Evolutionary conservation across 2,113 vertebrate genomes (phyloP).

Genomic region (Zosterops hypoxanthus): DNA sequence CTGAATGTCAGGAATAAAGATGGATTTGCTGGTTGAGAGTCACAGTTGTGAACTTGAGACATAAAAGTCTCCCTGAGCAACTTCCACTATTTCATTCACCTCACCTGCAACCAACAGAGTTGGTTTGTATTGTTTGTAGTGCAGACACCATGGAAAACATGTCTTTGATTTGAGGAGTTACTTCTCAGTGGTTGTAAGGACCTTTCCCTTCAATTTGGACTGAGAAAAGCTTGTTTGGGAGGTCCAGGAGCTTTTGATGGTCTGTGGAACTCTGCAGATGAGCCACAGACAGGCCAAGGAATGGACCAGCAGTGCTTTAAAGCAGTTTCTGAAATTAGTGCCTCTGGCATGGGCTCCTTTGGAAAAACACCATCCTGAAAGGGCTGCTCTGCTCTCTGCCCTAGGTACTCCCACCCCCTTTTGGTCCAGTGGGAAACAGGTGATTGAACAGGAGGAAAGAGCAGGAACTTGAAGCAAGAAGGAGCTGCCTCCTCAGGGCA

Average conservation of each 20-base stretch:
- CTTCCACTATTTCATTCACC: background rate
- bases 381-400: background rate
- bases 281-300: background rate
- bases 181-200: background rate
- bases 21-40: background rate
- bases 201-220: background rate
- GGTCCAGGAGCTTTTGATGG: background rate
- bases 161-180: background rate
- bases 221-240: background rate
- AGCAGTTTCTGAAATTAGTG: background rate
- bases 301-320: background rate
- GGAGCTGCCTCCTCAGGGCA: background rate
- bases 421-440: background rate
- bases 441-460: background rate
- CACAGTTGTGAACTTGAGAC: background rate
- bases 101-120: background rate
- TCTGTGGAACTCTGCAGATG: background rate
- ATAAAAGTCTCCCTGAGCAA: background rate
- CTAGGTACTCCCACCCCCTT: background rate
- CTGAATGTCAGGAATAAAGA: background rate
- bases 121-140: background rate
- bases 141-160: rapidly evolving
- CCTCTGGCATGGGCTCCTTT: rapidly evolving
- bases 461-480: background rate
- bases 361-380: background rate